Evolutionary conservation across 92 coral and sea anemone genomes (phyloP).

Genomic region (Parazoanthus atlanticus): DNA sequence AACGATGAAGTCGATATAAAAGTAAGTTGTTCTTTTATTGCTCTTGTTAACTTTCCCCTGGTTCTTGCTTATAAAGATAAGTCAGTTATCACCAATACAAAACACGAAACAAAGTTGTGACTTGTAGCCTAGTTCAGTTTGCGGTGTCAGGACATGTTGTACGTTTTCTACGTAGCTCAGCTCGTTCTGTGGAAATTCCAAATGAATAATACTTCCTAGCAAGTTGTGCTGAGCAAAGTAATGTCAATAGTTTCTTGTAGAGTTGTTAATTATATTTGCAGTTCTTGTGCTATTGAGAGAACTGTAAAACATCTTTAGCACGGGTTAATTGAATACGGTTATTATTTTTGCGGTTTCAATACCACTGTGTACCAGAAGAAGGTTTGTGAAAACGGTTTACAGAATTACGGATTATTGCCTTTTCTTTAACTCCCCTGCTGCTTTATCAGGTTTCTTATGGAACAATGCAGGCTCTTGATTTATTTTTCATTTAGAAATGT

Average conservation of each 20-base stretch:
- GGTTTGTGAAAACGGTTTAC: not conserved
- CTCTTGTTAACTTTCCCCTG: not conserved
- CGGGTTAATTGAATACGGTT: constrained; percentile 1
- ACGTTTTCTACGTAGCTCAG: not conserved
- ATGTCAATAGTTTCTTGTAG: not conserved
- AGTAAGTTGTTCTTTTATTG: constrained; percentile 60
- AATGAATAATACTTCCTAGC: not conserved
- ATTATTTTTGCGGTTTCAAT: constrained; percentile 24
- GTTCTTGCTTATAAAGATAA: not conserved
- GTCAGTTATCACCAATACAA: not conserved
- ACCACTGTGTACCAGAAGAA: constrained; percentile 24
- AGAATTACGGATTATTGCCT: constrained; percentile 11
- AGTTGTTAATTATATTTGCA: constrained; percentile 37
- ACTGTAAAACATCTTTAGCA: not conserved
- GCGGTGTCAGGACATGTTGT: not conserved
- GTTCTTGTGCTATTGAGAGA: not conserved
- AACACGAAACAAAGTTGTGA: not conserved
- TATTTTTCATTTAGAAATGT: constrained; percentile 16
- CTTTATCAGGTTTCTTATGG: not conserved
- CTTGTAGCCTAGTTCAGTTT: too few relatives aligned
- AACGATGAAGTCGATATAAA: constrained; percentile 83
- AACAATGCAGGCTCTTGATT: not conserved
- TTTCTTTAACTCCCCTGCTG: constrained; percentile 1
- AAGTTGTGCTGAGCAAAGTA: not conserved
- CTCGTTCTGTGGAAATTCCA: not conserved